Percentiles rank a stretch among this genome's conserved stretches.
phyloP scores from a whole-genome alignment of 1,140 invertebrate genomes.

The Listronotus bonariensis region DNA sequence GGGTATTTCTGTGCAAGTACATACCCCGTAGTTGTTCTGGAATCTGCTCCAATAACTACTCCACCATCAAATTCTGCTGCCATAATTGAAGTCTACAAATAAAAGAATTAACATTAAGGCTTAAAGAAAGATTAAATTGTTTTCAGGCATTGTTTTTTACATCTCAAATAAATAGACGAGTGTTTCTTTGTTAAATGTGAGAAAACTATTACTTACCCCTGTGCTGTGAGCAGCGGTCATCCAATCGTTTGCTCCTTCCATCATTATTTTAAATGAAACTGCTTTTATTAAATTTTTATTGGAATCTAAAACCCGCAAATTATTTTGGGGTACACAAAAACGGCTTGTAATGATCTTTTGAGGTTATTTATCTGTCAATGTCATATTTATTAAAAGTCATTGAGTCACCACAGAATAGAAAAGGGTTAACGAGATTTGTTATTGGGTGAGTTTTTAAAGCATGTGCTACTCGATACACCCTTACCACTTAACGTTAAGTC shows the following conservation, averaged over 20 bases:
- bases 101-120: constrained; percentile 34
- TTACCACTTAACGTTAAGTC: too few species aligned
- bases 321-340: background rate
- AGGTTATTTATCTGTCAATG: constrained; percentile 4
- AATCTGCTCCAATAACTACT: constrained; percentile 96
- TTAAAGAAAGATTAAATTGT: constrained; percentile 9
- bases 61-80: constrained; percentile 95
- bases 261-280: background rate
- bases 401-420: background rate
- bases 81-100: constrained; percentile 86
- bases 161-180: background rate
- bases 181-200: constrained; percentile 1
- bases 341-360: background rate
- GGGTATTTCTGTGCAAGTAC: constrained; percentile 7
- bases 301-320: background rate
- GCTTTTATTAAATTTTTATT: background rate
- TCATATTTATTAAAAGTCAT: background rate
- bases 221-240: constrained; percentile 73
- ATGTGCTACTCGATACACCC: too few species aligned
- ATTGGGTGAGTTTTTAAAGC: too few species aligned
- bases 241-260: constrained; percentile 61
- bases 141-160: constrained; percentile 9
- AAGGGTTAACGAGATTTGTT: constrained; percentile 14
- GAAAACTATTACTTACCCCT: constrained; percentile 62
- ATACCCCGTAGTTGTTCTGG: constrained; percentile 93